Evolutionary conservation across 2,888 invertebrate species (phyloP).

Genomic region (Seira ritae): DNA sequence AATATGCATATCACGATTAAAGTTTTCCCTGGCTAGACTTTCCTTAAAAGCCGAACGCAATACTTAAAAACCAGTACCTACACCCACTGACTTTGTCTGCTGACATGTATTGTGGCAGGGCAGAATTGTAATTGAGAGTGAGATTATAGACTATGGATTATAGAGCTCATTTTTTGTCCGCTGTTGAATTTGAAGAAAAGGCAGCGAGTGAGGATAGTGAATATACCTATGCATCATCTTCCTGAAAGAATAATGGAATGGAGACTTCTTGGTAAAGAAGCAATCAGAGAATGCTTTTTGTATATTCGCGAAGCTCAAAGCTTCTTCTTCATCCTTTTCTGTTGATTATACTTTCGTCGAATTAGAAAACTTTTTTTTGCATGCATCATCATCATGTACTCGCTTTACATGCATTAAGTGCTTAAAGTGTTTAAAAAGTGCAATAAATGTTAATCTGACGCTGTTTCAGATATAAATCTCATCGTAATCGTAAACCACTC

Average conservation of each 20-base stretch:
- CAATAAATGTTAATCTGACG: constrained; percentile 2
- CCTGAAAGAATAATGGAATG: neutral
- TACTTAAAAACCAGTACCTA: constrained; percentile 15
- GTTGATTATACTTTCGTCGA: too few relatives aligned
- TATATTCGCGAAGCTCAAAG: too few relatives aligned
- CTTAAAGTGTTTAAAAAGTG: neutral
- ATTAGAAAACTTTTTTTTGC: constrained; percentile 16
- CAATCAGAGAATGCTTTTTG: neutral
- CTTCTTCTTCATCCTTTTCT: too few relatives aligned
- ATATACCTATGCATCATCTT: constrained; percentile 22
- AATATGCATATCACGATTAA: constrained; percentile 12
- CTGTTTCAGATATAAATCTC: neutral
- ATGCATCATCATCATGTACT: neutral
- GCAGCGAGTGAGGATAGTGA: neutral
- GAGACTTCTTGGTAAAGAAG: neutral
- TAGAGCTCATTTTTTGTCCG: too few relatives aligned
- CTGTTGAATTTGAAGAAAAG: constrained; percentile 4
- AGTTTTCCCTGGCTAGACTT: neutral
- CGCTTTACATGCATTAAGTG: neutral
- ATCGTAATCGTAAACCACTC: neutral
- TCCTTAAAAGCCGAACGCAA: constrained; percentile 7
- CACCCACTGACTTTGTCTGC: constrained; percentile 3
- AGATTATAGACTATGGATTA: constrained; percentile 19
- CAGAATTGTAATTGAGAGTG: constrained; percentile 3
- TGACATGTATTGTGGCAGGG: constrained; percentile 1